Evolutionary conservation across 1,140 invertebrate species (phyloP).

Genomic region (Drosophila navojoa): DNA sequence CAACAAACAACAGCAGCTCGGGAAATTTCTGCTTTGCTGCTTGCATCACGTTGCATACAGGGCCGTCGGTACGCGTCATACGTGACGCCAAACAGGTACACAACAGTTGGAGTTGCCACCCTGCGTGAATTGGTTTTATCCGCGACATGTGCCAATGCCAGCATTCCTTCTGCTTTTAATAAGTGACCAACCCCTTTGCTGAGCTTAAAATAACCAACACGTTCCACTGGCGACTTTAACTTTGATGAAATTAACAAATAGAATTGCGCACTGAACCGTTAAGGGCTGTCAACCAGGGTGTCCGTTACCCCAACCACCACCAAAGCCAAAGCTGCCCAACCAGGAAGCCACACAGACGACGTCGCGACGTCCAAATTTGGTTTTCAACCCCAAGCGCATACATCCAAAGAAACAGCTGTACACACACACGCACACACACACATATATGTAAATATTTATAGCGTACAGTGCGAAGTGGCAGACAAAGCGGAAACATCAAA

Average conservation of each 20-base stretch:
- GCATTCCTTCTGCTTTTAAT: conserved; percentile 1
- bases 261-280: conserved; percentile 57
- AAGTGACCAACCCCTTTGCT: conserved; percentile 24
- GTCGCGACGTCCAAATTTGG: conserved; percentile 8
- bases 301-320: conserved; percentile 48
- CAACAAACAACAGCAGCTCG: not conserved
- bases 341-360: conserved; percentile 47
- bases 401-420: not conserved
- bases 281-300: conserved; percentile 28
- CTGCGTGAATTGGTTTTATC: not conserved
- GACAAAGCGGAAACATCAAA: conserved; percentile 22
- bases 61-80: not conserved
- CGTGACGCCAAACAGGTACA: conserved; percentile 24
- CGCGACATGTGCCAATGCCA: conserved; percentile 12
- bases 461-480: conserved; percentile 27
- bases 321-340: not conserved
- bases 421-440: not conserved
- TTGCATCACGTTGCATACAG: conserved; percentile 22
- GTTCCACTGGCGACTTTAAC: conserved; percentile 18
- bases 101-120: conserved; percentile 1
- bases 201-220: conserved; percentile 33
- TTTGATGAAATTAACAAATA: conserved; percentile 48
- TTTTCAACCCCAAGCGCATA: conserved; percentile 37
- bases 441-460: conserved; percentile 23
- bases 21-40: conserved; percentile 30